Base-by-base conservation (phyloP, 2,888 invertebrate genomes). In the Crioceris asparagi region DNA sequence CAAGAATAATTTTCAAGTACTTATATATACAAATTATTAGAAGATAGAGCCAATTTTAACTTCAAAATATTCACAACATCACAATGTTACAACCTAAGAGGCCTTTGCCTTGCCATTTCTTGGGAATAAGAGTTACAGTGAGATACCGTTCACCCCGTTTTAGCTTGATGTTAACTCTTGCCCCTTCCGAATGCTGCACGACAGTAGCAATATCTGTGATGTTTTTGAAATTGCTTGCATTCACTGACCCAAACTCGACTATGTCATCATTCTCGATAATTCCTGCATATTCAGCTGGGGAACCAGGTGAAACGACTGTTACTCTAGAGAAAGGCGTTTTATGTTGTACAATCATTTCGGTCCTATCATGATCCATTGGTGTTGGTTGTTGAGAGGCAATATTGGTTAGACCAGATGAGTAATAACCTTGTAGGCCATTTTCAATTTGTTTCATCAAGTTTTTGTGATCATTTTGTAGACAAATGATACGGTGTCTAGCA, bases 391-490 rank as follows among this genome's bases (percentile, higher is more conserved):
- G 19, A 43, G 43, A 30, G 40, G n/a, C n/a, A n/a, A n/a, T n/a
- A n/a, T n/a, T n/a, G n/a, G n/a, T 39, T 32, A 63, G 62, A 4
- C 35, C 39, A 36, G 40, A 4, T 40, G 38, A 14, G 45, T 56
- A 64, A 47, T 64, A 65, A 41, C 74, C 71, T 39, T 77, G 72
- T 5, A 93, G 63, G 2, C 81, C 81, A 46, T 70, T 67, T 59
- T 93, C 92, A 49, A 96, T 92, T 56, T 77, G 71, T 45, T 77
- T 76, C 83, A 92, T 90, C 19, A 93, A 40, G 2, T 67, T 71
- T 60, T 83, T 87, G 57, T 87, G 81, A 63, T 96, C 94, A 67
- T 92, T 94, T 65, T 83, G 85, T 14, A 92, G 69, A 59, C 93
- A 88, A 56, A 87, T 85, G 38, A 97, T 88, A 53, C 75, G 73